These are phyloP conservation scores for Octodon degus DNA, from an alignment of 2,113 vertebrate genomes.

Conservation along the genomic window DNA sequence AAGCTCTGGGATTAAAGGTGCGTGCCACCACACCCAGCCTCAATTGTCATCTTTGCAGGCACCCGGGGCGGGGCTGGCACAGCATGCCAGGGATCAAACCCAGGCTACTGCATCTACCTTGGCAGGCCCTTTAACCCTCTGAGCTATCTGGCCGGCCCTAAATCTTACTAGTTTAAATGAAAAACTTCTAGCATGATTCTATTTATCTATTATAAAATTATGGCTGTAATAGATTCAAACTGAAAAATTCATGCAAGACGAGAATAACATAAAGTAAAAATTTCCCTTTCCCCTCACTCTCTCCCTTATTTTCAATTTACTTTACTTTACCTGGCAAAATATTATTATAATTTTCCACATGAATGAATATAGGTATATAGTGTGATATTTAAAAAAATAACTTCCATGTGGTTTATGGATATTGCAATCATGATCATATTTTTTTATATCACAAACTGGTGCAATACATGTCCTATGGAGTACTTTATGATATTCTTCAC, in stretches of 20 bases:
- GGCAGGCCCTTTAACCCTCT: too few relatives aligned
- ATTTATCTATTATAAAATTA: slow-evolving; percentile 21
- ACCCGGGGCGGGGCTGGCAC: too few relatives aligned
- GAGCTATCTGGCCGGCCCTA: too few relatives aligned
- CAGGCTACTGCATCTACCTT: too few relatives aligned
- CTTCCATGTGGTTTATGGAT: not conserved
- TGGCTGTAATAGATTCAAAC: not conserved
- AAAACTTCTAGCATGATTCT: slow-evolving; percentile 14
- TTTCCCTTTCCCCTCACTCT: not conserved
- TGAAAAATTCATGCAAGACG: not conserved
- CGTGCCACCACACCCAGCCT: too few relatives aligned
- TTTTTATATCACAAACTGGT: slow-evolving; percentile 27
- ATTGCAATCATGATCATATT: not conserved
- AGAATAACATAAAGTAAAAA: slow-evolving; percentile 32
- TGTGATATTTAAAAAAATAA: not conserved
- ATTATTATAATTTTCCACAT: not conserved
- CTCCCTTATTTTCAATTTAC: not conserved
- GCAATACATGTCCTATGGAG: not conserved
- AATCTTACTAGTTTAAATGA: slow-evolving; percentile 47
- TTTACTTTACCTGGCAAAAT: slow-evolving; percentile 27
- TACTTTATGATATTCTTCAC: not conserved
- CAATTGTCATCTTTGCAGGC: too few relatives aligned
- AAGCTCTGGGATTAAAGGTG: too few relatives aligned
- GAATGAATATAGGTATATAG: not conserved
- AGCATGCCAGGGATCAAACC: too few relatives aligned